phyloP scores from a whole-genome alignment of 1,140 invertebrate genomes.

The Papilio aristodemus region DNA sequence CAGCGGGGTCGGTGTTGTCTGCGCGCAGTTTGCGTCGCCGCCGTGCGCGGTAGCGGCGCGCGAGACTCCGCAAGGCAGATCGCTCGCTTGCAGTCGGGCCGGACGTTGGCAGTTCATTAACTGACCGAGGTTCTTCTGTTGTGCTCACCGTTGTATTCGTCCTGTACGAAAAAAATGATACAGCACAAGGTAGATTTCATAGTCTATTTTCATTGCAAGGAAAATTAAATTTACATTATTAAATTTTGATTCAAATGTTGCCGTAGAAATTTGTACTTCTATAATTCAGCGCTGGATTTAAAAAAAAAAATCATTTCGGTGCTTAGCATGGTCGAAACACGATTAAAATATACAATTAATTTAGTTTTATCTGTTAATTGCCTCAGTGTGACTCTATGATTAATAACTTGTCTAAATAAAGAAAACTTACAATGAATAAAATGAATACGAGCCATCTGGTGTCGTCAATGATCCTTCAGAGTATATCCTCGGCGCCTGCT shows the following conservation, averaged over 20 bases:
- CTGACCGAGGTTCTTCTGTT: slow-evolving; percentile 73
- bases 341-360: too few species aligned
- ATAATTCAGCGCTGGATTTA: too few species aligned
- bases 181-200: background rate
- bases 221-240: background rate
- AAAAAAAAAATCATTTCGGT: too few species aligned
- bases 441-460: slow-evolving; percentile 71
- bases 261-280: too few species aligned
- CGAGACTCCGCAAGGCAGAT: slow-evolving; percentile 87
- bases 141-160: slow-evolving; percentile 65
- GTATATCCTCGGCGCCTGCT: slow-evolving; percentile 80
- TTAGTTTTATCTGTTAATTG: too few species aligned
- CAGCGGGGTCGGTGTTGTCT: slow-evolving; percentile 67
- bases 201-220: background rate
- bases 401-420: background rate
- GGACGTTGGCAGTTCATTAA: slow-evolving; percentile 80
- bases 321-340: too few species aligned
- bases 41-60: slow-evolving; percentile 82
- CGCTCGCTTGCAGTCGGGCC: slow-evolving; percentile 85
- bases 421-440: slow-evolving; percentile 65
- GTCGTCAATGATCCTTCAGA: slow-evolving; percentile 69
- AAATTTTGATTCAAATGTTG: too few species aligned
- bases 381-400: too few species aligned
- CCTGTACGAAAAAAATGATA: slow-evolving; percentile 36
- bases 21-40: slow-evolving; percentile 78